Evolutionary conservation across 2,888 invertebrate species (phyloP).

Genomic region (Sinhomidia bicolor): DNA sequence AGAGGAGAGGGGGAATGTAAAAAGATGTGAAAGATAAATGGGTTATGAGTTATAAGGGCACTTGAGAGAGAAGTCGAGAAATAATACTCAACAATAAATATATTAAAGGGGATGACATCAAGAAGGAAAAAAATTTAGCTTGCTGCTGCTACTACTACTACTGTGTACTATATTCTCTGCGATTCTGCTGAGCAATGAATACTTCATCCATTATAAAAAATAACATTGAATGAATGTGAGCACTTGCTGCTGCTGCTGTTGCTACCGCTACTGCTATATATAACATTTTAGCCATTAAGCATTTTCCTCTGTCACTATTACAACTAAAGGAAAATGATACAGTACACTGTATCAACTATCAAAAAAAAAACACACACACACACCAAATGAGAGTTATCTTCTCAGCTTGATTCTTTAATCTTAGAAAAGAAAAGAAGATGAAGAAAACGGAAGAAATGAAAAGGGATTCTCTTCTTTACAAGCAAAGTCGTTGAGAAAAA

Average conservation of each 20-base stretch:
- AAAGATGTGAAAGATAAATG: constrained; percentile 65
- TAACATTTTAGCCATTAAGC: not conserved
- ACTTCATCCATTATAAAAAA: constrained; percentile 63
- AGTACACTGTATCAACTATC: constrained; percentile 21
- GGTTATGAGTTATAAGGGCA: constrained; percentile 65
- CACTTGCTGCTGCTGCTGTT: not conserved
- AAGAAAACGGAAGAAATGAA: constrained; percentile 11
- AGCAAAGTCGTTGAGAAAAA: not conserved
- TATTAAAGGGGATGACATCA: constrained; percentile 58
- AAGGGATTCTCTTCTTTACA: not conserved
- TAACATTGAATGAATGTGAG: constrained; percentile 43
- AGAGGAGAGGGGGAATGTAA: constrained; percentile 34
- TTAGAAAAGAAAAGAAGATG: not conserved
- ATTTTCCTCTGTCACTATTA: not conserved
- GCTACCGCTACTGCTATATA: not conserved
- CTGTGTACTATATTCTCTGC: constrained; percentile 1
- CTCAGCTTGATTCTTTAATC: constrained; percentile 46
- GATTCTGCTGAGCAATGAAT: constrained; percentile 70
- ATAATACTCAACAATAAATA: constrained; percentile 66
- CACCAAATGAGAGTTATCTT: constrained; percentile 15
- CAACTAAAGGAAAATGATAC: not conserved
- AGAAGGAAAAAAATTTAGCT: not conserved
- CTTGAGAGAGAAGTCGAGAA: constrained; percentile 58
- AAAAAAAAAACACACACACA: not conserved
- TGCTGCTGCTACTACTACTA: not conserved